phyloP scores from a whole-genome alignment of 1,140 invertebrate species.

The Apis mellifera region Amel_HAv3.1 CM009933.2:6487501-6488000 shows the following conservation, averaged over 20 bases:
- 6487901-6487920: too few species aligned
- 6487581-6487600: too few species aligned
- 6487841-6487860: not conserved
- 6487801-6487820: too few species aligned
- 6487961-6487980: not conserved
- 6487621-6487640: too few species aligned
- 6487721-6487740: not conserved
- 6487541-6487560: not conserved
- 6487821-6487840: not conserved
- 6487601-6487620: too few species aligned
- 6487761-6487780: constrained; percentile 1
- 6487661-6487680: not conserved
- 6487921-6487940: not conserved
- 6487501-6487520: not conserved
- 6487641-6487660: too few species aligned
- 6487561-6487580: constrained; percentile 16
- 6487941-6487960: not conserved
- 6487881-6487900: not conserved
- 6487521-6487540: not conserved
- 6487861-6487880: not conserved
- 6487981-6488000: too few species aligned
- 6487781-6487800: constrained; percentile 5
- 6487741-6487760: constrained; percentile 1
- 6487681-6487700: not conserved
- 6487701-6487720: not conserved